Evolutionary conservation across 2,888 invertebrate species (phyloP).

Genomic region (Altica lythri): DNA sequence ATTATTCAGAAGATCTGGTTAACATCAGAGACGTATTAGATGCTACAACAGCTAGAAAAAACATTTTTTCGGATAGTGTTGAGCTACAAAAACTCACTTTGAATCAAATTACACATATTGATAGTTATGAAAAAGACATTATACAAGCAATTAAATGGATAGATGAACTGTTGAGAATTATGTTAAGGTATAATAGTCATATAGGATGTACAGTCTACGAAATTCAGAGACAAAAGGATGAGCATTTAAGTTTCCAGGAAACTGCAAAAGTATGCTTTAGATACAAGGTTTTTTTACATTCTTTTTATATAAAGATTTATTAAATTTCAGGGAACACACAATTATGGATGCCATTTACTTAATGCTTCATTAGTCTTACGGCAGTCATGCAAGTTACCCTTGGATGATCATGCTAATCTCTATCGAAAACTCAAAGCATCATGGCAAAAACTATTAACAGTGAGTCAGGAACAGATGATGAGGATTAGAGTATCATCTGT

Average conservation of each 20-base stretch:
- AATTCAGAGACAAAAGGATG: slow-evolving; percentile 75
- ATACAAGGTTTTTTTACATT: not conserved
- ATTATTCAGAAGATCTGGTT: slow-evolving; percentile 73
- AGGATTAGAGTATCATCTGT: slow-evolving; percentile 75
- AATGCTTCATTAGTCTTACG: slow-evolving; percentile 75
- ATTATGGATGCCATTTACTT: slow-evolving; percentile 79
- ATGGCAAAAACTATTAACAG: slow-evolving; percentile 71
- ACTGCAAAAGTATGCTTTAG: slow-evolving; percentile 69
- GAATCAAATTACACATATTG: slow-evolving; percentile 77
- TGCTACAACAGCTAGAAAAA: slow-evolving; percentile 70
- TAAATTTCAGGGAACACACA: slow-evolving; percentile 71
- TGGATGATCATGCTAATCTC: slow-evolving; percentile 63
- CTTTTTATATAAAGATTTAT: too few species aligned
- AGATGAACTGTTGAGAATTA: slow-evolving; percentile 72
- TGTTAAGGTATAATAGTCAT: slow-evolving; percentile 70
- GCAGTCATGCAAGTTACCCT: slow-evolving; percentile 69
- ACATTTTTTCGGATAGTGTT: slow-evolving; percentile 74
- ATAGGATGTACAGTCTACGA: slow-evolving; percentile 75
- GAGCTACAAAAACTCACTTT: slow-evolving; percentile 77
- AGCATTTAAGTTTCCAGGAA: slow-evolving; percentile 75
- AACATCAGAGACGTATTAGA: slow-evolving; percentile 74
- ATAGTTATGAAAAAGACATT: slow-evolving; percentile 77
- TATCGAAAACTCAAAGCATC: slow-evolving; percentile 65
- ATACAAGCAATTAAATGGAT: slow-evolving; percentile 78
- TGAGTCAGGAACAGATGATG: slow-evolving; percentile 77